phyloP scores from a whole-genome alignment of 2,797 vertebrate genomes.

The Taenioides sp. region DNA sequence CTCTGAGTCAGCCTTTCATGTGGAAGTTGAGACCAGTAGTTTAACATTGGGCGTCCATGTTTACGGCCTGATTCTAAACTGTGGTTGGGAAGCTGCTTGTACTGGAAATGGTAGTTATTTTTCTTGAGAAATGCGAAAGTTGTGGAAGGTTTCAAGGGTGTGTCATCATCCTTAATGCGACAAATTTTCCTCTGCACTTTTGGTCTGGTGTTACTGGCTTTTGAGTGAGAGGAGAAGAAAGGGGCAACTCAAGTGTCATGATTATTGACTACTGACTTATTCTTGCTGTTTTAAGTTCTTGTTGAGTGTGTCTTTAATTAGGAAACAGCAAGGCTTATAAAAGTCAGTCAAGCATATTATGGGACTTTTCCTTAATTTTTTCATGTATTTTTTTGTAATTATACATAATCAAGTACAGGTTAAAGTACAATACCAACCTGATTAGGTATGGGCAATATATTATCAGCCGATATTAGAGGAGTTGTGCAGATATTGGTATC shows the following conservation, averaged over 20 bases:
- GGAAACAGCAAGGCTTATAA: no score
- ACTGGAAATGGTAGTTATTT: conserved; percentile 12
- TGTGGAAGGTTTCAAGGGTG: conserved; percentile 17
- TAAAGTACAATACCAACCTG: neutral
- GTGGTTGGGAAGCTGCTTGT: conserved; percentile 23
- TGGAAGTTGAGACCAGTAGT: conserved; percentile 41
- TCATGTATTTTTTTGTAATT: neutral
- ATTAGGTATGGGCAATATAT: no score
- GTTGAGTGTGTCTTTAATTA: neutral
- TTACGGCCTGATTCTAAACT: conserved; percentile 33
- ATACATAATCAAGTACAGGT: neutral
- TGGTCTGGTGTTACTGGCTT: conserved; percentile 15
- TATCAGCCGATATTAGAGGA: no score
- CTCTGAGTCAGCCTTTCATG: conserved; percentile 52
- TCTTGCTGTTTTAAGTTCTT: neutral
- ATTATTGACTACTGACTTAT: neutral
- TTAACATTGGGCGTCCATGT: conserved; percentile 41
- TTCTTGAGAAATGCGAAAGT: conserved; percentile 11
- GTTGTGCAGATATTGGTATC: no score
- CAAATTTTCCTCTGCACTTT: conserved; percentile 8
- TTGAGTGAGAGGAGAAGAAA: conserved; percentile 21
- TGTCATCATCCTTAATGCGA: conserved; percentile 13
- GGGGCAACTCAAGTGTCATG: conserved; percentile 7
- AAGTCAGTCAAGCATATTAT: no score
- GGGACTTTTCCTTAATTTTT: no score